A percentile compares a stretch with the other conserved stretches of the same genome.
Conservation (phyloP, 2,797 vertebrate genomes). For the Microctenopoma steveboyesi region DNA sequence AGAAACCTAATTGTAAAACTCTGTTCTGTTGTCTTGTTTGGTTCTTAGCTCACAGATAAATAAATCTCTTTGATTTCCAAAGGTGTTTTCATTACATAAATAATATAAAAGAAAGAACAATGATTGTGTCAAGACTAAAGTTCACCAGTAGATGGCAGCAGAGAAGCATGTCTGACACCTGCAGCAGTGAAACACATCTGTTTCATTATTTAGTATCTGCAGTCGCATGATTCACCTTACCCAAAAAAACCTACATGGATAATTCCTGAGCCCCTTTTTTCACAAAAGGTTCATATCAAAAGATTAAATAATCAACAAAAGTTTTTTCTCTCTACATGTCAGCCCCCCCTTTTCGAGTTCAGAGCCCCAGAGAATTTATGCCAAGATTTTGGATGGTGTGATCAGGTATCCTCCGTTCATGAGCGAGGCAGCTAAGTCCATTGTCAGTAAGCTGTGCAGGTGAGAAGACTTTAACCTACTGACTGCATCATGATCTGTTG, state of each 20-base stretch:
- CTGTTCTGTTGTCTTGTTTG: not conserved
- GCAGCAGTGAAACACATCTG: not conserved
- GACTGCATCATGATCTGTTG: not conserved
- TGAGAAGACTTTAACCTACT: slow-evolving; percentile 38
- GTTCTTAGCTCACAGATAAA: not conserved
- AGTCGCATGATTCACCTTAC: not conserved
- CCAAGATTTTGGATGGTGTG: slow-evolving; percentile 85
- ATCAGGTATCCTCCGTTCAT: slow-evolving; percentile 83
- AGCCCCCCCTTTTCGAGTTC: slow-evolving; percentile 88
- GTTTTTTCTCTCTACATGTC: slow-evolving; percentile 8
- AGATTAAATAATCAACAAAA: not conserved
- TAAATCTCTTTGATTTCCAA: not conserved
- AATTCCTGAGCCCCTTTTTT: not conserved
- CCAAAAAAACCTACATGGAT: not conserved
- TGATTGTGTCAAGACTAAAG: not conserved
- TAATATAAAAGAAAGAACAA: not conserved
- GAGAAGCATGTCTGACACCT: slow-evolving; percentile 18
- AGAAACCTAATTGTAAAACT: not conserved
- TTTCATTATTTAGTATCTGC: not conserved
- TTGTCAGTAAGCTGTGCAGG: slow-evolving; percentile 88
- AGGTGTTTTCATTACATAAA: not conserved
- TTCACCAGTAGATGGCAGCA: slow-evolving; percentile 74
- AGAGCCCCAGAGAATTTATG: slow-evolving; percentile 87
- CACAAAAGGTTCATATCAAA: not conserved
- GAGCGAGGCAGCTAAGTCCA: slow-evolving; percentile 83